Evolutionary conservation across 2,888 invertebrate species (phyloP).

Genomic region (Limenitis camilla): DNA sequence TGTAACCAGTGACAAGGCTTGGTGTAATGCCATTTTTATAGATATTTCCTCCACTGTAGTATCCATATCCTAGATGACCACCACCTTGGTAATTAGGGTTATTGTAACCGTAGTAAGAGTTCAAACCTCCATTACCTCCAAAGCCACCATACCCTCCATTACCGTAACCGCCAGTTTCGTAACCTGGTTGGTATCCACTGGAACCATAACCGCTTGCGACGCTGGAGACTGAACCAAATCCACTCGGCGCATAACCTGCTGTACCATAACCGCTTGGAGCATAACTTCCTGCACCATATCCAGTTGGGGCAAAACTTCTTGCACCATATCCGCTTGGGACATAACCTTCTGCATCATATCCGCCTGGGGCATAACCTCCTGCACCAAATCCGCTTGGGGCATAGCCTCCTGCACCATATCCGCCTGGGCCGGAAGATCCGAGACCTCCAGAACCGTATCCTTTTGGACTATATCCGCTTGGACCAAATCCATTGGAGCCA

Average conservation of each 20-base stretch:
- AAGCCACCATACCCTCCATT: slow-evolving; percentile 60
- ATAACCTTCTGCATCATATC: slow-evolving; percentile 1
- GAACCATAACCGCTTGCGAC: slow-evolving; percentile 20
- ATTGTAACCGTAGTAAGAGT: slow-evolving; percentile 75
- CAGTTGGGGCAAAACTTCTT: neutral
- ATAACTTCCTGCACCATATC: slow-evolving; percentile 1
- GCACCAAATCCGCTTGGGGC: slow-evolving; percentile 2
- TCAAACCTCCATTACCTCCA: slow-evolving; percentile 75
- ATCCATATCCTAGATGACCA: slow-evolving; percentile 76
- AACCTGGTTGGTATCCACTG: slow-evolving; percentile 16
- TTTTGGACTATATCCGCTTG: slow-evolving; percentile 5
- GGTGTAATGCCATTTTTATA: slow-evolving; percentile 62
- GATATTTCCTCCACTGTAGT: slow-evolving; percentile 62
- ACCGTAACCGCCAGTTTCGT: slow-evolving; percentile 25
- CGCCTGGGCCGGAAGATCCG: slow-evolving; percentile 7
- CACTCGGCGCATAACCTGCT: neutral
- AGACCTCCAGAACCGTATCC: slow-evolving; percentile 6
- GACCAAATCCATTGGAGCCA: slow-evolving; percentile 14
- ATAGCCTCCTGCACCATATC: neutral
- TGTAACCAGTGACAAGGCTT: slow-evolving; percentile 65
- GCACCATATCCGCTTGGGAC: slow-evolving; percentile 4
- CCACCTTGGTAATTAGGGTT: slow-evolving; percentile 70
- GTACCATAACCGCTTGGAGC: neutral
- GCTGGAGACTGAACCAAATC: slow-evolving; percentile 14
- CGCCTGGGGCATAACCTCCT: neutral